A percentile compares a stretch with the other conserved stretches of the same genome.
These are phyloP conservation scores for Cremastobaeus sp. DNA, from an alignment of 2,888 invertebrate genomes.

Conservation along the genomic window DNA sequence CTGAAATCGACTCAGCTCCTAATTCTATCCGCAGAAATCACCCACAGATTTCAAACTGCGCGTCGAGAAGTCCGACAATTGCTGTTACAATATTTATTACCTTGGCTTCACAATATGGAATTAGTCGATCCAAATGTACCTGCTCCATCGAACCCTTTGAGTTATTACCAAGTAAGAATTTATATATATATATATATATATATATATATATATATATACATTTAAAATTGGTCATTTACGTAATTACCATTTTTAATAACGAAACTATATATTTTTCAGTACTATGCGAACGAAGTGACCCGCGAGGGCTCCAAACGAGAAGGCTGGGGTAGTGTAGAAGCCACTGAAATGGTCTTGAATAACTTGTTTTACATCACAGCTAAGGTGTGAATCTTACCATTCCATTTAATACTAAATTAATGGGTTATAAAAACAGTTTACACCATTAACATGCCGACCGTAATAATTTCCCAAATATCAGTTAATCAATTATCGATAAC, in stretches of 20 bases:
- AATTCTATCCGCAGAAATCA: no score
- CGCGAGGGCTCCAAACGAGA: constrained; percentile 86
- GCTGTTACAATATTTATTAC: constrained; percentile 93
- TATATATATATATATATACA: no score
- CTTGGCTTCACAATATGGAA: constrained; percentile 99
- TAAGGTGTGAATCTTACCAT: constrained; percentile 82
- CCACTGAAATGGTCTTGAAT: constrained; percentile 99
- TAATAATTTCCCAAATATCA: no score
- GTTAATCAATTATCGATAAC: no score
- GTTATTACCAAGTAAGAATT: constrained; percentile 89
- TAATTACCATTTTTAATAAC: no score
- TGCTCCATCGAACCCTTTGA: constrained; percentile 89
- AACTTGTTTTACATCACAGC: constrained; percentile 99
- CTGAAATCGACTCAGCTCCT: no score
- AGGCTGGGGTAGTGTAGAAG: constrained; percentile 98
- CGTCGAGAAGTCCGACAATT: constrained; percentile 94
- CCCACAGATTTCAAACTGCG: constrained; percentile 97
- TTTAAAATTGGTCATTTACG: no score
- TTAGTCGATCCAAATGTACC: constrained; percentile 97
- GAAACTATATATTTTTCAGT: constrained; percentile 76
- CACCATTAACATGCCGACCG: no score
- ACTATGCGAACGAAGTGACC: constrained; percentile 76
- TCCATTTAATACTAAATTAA: neutral
- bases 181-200: no score
- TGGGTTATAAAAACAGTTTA: no score